Evolutionary conservation across 2,888 invertebrate species (phyloP), one percentile per base, ranked within the genome.

Genomic region (Drosophila phalerata): DNA sequence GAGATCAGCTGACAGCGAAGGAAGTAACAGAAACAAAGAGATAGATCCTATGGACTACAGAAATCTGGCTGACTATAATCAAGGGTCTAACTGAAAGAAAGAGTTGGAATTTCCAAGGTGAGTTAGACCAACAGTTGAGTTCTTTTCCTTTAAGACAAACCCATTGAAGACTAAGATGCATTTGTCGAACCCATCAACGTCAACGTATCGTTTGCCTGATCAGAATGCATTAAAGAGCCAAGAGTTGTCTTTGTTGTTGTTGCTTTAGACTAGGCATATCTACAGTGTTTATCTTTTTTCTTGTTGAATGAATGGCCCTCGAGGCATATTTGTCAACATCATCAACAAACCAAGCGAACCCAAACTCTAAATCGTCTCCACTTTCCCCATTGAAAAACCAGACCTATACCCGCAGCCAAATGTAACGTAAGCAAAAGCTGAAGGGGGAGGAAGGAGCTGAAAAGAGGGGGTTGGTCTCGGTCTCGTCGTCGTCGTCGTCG

Each of bases 261-360:
- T 60, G 57, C 32, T n/a, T 61, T 61, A 51, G 17, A 28, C 34
- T 32, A 28, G 47, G 11, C 37, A 22, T 45, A 32, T 40, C 1
- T 22, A 58, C 68, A 51, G 67, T 76, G 76, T 76, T 77, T 76
- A 72, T 82, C 80, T 67, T 82, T 85, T 85, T 75, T 62, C 72
- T 69, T 76, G 65, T 62, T 77, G 82, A 70, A 70, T 85, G 79
- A 85, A 77, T 80, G 77, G 77, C 85, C 91, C 72, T 85, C 72
- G 61, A 84, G 88, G 82, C 84, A 79, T 87, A 91, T 90, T 91
- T 91, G 91, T 91, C 92, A 91, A 84, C 85, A 88, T 90, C 90
- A 86, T 88, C 81, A 84, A 34, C 77, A 67, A 69, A 68, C 74
- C 64, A 61, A 63, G 45, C 75, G 40, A 48, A 34, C 52, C 51